Percentiles rank a stretch among this genome's conserved stretches.
Evolutionary conservation across 2,113 vertebrate genomes (phyloP).

Genomic region (Blennius ocellaris): DNA sequence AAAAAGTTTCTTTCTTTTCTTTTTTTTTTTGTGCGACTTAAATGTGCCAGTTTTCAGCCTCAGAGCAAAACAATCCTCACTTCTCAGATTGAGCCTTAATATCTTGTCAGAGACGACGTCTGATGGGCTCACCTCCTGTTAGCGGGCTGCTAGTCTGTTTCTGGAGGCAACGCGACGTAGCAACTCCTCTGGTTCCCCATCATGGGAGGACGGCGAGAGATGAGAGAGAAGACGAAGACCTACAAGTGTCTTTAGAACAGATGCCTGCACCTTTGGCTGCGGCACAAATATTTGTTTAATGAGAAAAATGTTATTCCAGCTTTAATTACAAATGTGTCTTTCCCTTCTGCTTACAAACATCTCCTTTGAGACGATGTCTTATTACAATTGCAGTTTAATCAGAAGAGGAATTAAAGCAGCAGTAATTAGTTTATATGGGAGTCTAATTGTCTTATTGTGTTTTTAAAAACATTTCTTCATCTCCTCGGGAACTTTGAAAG

Average conservation of each 20-base stretch:
- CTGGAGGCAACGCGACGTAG: constrained; percentile 49
- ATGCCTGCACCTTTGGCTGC: constrained; percentile 45
- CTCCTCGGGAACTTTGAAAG: constrained; percentile 80
- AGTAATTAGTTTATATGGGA: constrained; percentile 81
- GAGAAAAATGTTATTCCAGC: constrained; percentile 71
- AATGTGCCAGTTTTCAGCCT: constrained; percentile 63
- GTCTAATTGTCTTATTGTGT: constrained; percentile 83
- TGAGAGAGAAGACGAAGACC: constrained; percentile 1
- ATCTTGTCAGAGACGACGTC: constrained; percentile 50
- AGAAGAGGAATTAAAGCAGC: constrained; percentile 80
- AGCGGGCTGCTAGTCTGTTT: constrained; percentile 48
- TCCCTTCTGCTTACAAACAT: constrained; percentile 70
- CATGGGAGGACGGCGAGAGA: neutral
- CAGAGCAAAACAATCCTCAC: constrained; percentile 51
- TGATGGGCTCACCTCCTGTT: constrained; percentile 54
- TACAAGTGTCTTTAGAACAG: constrained; percentile 7
- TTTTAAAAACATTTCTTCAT: constrained; percentile 78
- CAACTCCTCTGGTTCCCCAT: constrained; percentile 22
- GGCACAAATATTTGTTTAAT: constrained; percentile 69
- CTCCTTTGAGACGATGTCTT: constrained; percentile 73
- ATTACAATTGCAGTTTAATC: constrained; percentile 81
- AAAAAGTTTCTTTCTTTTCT: constrained; percentile 49
- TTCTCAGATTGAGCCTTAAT: constrained; percentile 53
- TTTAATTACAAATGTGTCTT: constrained; percentile 80
- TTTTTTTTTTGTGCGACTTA: constrained; percentile 47